Evolutionary conservation across 2,113 vertebrate species (phyloP).

Genomic region (Rhabdornis inornatus): DNA sequence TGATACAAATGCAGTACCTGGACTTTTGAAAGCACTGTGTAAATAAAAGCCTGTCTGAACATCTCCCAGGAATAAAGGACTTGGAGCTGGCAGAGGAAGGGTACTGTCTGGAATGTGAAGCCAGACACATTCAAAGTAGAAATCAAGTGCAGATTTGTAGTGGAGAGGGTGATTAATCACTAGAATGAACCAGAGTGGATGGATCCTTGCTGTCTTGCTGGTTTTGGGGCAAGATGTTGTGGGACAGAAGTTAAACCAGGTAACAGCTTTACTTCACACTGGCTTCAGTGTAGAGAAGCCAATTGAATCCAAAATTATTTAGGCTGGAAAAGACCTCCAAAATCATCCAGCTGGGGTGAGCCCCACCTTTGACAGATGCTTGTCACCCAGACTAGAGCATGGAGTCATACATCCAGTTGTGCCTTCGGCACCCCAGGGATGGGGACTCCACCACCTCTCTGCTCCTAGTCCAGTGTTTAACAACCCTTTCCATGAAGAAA

Average conservation of each 20-base stretch:
- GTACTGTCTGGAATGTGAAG: neutral
- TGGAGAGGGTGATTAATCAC: neutral
- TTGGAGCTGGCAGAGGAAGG: neutral
- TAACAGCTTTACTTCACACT: neutral
- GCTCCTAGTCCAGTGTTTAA: no score
- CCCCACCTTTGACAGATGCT: neutral
- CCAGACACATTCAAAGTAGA: neutral
- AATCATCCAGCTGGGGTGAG: neutral
- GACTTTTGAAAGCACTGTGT: neutral
- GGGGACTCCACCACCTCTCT: no score
- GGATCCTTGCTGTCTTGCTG: neutral
- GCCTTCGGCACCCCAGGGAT: neutral
- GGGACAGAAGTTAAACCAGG: neutral
- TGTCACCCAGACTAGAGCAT: neutral
- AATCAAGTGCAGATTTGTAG: neutral
- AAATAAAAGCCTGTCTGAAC: neutral
- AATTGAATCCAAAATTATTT: neutral
- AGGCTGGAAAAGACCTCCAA: neutral
- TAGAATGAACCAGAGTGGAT: neutral
- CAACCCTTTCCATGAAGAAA: neutral
- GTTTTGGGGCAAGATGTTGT: neutral
- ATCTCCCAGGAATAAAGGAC: neutral
- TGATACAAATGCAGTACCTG: neutral
- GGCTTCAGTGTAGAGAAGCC: neutral
- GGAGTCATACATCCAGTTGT: rapidly evolving